These are phyloP conservation scores for Acholoe squamosa DNA, from an alignment of 2,888 invertebrate species.

Conservation along the genomic window DNA sequence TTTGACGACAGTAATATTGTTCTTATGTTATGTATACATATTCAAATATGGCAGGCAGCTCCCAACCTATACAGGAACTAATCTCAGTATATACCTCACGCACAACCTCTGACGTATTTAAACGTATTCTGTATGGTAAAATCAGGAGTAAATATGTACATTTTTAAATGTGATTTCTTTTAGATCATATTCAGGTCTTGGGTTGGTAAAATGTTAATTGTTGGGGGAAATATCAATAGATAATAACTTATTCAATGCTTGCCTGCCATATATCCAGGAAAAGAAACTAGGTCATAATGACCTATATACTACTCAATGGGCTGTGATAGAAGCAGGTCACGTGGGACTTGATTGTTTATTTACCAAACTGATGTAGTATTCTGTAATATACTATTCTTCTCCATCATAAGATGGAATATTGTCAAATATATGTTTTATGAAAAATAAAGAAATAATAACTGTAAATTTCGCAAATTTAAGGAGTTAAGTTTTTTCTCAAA, in stretches of 20 bases:
- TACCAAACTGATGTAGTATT: constrained; percentile 61
- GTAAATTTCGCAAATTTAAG: constrained; percentile 45
- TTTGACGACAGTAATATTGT: not conserved
- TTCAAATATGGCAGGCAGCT: constrained; percentile 55
- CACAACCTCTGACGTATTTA: constrained; percentile 40
- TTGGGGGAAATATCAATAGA: constrained; percentile 5
- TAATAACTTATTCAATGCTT: constrained; percentile 42
- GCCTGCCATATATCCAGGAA: constrained; percentile 62
- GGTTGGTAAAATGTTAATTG: constrained; percentile 3
- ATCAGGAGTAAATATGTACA: not conserved
- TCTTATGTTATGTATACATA: not conserved
- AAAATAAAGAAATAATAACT: constrained; percentile 54
- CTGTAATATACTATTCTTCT: constrained; percentile 59
- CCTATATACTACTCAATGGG: constrained; percentile 61
- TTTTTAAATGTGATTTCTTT: constrained; percentile 29
- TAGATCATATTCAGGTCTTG: constrained; percentile 11
- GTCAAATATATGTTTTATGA: constrained; percentile 58
- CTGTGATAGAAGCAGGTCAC: constrained; percentile 62
- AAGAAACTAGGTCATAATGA: constrained; percentile 48
- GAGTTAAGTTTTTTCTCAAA: not conserved
- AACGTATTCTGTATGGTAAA: constrained; percentile 1
- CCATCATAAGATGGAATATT: constrained; percentile 21
- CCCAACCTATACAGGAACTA: not conserved
- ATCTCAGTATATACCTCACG: constrained; percentile 60
- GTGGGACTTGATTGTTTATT: constrained; percentile 60